Percentiles rank a stretch among this genome's conserved stretches.
Evolutionary conservation across 2,113 vertebrate species (phyloP).

Genomic region (Sylvicapra grimmia): DNA sequence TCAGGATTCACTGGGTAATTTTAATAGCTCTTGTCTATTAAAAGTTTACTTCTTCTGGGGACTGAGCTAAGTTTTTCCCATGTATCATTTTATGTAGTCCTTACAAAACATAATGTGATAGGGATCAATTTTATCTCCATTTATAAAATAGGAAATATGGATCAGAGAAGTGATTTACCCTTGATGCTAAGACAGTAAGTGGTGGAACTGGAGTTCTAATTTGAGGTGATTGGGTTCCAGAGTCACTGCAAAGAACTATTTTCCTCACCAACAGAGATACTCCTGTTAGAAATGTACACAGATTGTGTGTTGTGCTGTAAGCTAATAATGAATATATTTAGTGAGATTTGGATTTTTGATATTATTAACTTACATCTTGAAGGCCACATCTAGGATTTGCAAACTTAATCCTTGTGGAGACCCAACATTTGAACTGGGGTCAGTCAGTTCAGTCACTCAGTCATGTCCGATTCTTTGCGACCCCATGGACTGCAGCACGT

Average conservation of each 20-base stretch:
- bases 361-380: neutral
- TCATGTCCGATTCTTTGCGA: fast-evolving
- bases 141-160: neutral
- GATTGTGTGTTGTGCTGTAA: neutral
- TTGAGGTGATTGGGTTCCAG: neutral
- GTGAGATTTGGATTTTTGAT: neutral
- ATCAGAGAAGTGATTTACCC: neutral
- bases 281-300: neutral
- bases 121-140: neutral
- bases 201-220: neutral
- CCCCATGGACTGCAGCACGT: neutral
- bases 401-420: neutral
- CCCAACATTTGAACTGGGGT: neutral
- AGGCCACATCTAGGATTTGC: neutral
- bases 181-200: neutral
- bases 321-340: neutral
- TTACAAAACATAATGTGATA: neutral
- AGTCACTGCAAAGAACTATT: neutral
- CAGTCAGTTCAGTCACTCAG: neutral
- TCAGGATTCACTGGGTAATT: neutral
- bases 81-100: neutral
- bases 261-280: neutral
- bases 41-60: neutral
- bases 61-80: neutral
- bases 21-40: neutral